phyloP scores from a whole-genome alignment of 1,140 invertebrate species.

The Phortica variegata region DNA sequence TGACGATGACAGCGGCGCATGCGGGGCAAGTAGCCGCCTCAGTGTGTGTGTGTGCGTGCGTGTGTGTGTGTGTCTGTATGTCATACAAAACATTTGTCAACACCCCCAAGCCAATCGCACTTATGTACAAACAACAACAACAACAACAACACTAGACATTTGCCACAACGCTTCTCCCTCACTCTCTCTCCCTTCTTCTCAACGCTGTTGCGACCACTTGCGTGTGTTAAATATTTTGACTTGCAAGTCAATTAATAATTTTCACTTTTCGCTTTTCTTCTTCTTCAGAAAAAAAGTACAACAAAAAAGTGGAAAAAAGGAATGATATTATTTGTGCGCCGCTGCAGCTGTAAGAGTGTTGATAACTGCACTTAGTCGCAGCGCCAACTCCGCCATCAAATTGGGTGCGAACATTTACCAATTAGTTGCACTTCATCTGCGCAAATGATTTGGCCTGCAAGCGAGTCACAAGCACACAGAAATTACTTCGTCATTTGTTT shows the following conservation, averaged over 20 bases:
- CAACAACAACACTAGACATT: neutral
- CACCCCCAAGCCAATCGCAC: slow-evolving; percentile 39
- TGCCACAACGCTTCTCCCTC: neutral
- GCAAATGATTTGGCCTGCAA: slow-evolving; percentile 35
- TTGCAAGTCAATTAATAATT: slow-evolving; percentile 36
- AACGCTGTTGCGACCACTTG: neutral
- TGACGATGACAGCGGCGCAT: slow-evolving; percentile 12
- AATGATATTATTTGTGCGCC: slow-evolving; percentile 8
- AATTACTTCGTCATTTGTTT: no score
- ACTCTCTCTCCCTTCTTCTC: neutral
- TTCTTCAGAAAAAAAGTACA: slow-evolving; percentile 20
- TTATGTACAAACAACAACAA: neutral
- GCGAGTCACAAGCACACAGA: neutral
- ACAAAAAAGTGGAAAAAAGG: slow-evolving; percentile 25
- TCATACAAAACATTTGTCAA: slow-evolving; percentile 52
- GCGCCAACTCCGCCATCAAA: slow-evolving; percentile 26
- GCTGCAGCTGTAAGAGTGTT: slow-evolving; percentile 33
- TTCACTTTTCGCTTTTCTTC: neutral
- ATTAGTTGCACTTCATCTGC: slow-evolving; percentile 46
- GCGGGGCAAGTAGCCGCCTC: no score
- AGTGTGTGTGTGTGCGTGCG: neutral
- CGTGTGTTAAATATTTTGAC: slow-evolving; percentile 41
- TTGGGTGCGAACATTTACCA: slow-evolving; percentile 51
- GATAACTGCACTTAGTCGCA: slow-evolving; percentile 45
- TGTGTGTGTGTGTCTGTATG: neutral